phyloP scores from a whole-genome alignment of 2,797 vertebrate species.

The Hyperoplus lanceolatus region DNA sequence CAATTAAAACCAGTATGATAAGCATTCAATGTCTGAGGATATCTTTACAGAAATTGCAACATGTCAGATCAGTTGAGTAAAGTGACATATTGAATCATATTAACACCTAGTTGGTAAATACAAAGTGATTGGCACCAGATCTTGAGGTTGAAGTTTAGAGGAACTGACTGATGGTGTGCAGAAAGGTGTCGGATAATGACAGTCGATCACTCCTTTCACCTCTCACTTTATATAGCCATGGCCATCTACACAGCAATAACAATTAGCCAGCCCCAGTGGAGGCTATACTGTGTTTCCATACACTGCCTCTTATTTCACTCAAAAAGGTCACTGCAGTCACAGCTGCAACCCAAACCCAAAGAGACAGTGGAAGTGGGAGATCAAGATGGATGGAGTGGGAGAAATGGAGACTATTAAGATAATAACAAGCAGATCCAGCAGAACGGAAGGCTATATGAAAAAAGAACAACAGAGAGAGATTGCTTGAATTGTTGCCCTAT shows the following conservation, averaged over 20 bases:
- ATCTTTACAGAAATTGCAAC: background rate
- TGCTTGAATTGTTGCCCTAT: background rate
- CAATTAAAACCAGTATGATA: background rate
- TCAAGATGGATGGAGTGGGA: slow-evolving; percentile 11
- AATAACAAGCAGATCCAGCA: slow-evolving; percentile 13
- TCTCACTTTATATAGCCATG: background rate
- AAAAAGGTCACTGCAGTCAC: slow-evolving; percentile 67
- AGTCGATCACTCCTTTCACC: background rate
- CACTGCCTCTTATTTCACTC: slow-evolving; percentile 38
- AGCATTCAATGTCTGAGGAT: background rate
- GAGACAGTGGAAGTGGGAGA: slow-evolving; percentile 24
- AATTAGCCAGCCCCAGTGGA: slow-evolving; percentile 61
- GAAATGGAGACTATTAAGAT: slow-evolving; percentile 18
- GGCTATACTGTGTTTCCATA: slow-evolving; percentile 27
- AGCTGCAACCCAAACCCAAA: slow-evolving; percentile 60
- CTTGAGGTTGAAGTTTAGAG: too few species aligned
- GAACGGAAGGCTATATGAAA: background rate
- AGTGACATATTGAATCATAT: background rate
- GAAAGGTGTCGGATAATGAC: slow-evolving; percentile 2
- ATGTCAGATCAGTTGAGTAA: background rate
- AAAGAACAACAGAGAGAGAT: slow-evolving; percentile 5
- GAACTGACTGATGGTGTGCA: background rate
- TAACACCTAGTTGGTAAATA: background rate
- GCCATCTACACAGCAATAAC: slow-evolving; percentile 40
- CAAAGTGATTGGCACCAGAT: background rate